Evolutionary conservation across 1,140 invertebrate species (phyloP).

Genomic region (Euschistus heros): DNA sequence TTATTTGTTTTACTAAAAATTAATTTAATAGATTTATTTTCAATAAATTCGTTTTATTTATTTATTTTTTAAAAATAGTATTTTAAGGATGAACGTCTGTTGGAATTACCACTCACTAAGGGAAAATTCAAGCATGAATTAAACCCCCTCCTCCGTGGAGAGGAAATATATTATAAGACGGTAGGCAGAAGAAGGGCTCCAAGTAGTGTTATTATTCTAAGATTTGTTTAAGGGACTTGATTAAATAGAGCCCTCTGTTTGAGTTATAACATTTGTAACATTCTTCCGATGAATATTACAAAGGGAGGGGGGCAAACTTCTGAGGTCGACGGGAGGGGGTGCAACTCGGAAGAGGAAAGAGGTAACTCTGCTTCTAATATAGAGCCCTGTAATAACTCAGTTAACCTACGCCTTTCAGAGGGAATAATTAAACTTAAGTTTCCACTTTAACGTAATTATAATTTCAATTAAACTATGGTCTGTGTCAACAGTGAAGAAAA

Average conservation of each 20-base stretch:
- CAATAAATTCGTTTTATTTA: no score
- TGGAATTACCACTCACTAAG: no score
- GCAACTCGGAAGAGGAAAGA: neutral
- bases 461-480: constrained; percentile 25
- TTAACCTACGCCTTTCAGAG: constrained; percentile 17
- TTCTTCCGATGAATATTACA: constrained; percentile 17
- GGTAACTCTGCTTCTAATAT: neutral
- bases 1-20: no score
- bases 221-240: constrained; percentile 16
- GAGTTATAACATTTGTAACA: constrained; percentile 17
- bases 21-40: no score
- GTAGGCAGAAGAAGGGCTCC: no score
- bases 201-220: constrained; percentile 6
- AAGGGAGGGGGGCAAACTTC: neutral
- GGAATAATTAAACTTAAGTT: constrained; percentile 24
- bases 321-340: neutral
- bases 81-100: no score
- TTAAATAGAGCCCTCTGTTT: constrained; percentile 15
- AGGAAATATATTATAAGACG: no score
- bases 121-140: no score
- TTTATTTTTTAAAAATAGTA: no score
- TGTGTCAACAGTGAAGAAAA: constrained; percentile 23
- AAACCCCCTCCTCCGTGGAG: no score
- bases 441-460: constrained; percentile 26
- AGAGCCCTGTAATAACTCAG: constrained; percentile 21